phyloP scores from a whole-genome alignment of 2,888 invertebrate species.

The Heliconius charithonia region DNA sequence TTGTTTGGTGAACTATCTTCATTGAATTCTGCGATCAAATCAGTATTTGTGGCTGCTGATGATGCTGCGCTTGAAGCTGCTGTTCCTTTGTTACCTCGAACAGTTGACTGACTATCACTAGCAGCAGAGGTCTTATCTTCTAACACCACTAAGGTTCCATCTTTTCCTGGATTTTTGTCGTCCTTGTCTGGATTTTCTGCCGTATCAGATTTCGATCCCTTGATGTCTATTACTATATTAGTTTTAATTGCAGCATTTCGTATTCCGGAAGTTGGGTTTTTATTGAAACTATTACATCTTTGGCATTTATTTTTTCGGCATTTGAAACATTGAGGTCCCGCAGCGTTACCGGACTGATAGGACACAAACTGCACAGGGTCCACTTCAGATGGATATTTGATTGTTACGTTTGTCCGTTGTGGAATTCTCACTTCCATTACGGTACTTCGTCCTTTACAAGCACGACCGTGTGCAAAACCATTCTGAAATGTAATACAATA shows the following conservation, averaged over 20 bases:
- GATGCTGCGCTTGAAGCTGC: slow-evolving; percentile 45
- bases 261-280: slow-evolving; percentile 13
- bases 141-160: slow-evolving; percentile 47
- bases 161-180: slow-evolving; percentile 24
- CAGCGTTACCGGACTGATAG: slow-evolving; percentile 29
- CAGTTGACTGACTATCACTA: slow-evolving; percentile 44
- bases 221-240: slow-evolving; percentile 55
- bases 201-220: slow-evolving; percentile 37
- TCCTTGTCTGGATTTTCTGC: not conserved
- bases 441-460: slow-evolving; percentile 49
- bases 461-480: slow-evolving; percentile 25
- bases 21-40: slow-evolving; percentile 46
- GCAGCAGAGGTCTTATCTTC: slow-evolving; percentile 47
- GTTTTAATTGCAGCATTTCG: slow-evolving; percentile 42
- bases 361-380: slow-evolving; percentile 50
- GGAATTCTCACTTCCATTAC: slow-evolving; percentile 52
- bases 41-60: slow-evolving; percentile 45
- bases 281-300: slow-evolving; percentile 41
- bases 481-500: slow-evolving; percentile 28
- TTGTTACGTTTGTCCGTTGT: slow-evolving; percentile 46
- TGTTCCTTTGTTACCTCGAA: slow-evolving; percentile 36
- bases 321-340: slow-evolving; percentile 32
- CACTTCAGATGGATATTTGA: slow-evolving; percentile 49
- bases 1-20: slow-evolving; percentile 37
- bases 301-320: slow-evolving; percentile 40